Percentiles rank a stretch among this genome's conserved stretches.
phyloP scores from a whole-genome alignment of 2,888 invertebrate genomes.

The Dendrolimus houi region DNA sequence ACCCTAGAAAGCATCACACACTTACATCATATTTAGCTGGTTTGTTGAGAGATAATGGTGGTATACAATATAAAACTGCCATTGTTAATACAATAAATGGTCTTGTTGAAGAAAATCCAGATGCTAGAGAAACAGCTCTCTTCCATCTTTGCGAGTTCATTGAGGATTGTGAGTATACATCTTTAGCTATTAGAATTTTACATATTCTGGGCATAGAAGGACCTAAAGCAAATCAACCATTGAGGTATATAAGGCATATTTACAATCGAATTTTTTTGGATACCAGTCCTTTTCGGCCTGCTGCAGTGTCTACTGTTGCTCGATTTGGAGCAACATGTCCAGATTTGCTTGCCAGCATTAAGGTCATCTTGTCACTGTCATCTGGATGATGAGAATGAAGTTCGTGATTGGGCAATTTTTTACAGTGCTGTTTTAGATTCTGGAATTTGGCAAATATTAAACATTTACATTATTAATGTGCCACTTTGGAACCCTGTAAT shows the following conservation, averaged over 20 bases:
- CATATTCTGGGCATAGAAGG: constrained; percentile 98
- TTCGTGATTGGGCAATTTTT: constrained; percentile 97
- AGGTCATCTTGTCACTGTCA: constrained; percentile 88
- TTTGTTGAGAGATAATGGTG: constrained; percentile 97
- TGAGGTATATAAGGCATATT: constrained; percentile 88
- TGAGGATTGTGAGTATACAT: constrained; percentile 99
- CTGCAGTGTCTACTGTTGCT: constrained; percentile 97
- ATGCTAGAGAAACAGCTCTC: constrained; percentile 96
- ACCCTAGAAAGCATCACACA: constrained; percentile 96
- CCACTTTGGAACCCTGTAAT: too few species aligned
- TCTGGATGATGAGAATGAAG: constrained; percentile 98
- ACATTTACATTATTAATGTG: too few species aligned
- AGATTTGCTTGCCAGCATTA: constrained; percentile 80
- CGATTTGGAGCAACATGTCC: constrained; percentile 98
- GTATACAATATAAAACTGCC: constrained; percentile 97
- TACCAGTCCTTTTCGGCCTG: constrained; percentile 95
- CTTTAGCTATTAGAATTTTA: constrained; percentile 95
- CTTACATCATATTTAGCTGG: constrained; percentile 97
- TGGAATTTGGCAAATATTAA: too few species aligned
- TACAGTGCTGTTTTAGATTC: constrained; percentile 77
- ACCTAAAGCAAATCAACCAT: constrained; percentile 95
- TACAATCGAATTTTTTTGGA: constrained; percentile 96
- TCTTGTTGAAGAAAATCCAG: constrained; percentile 97
- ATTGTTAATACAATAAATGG: constrained; percentile 99
- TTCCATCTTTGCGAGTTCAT: constrained; percentile 99